These are phyloP conservation scores for Zootermopsis nevadensis DNA, from an alignment of 2,888 invertebrate species.

Conservation along the genomic window DNA sequence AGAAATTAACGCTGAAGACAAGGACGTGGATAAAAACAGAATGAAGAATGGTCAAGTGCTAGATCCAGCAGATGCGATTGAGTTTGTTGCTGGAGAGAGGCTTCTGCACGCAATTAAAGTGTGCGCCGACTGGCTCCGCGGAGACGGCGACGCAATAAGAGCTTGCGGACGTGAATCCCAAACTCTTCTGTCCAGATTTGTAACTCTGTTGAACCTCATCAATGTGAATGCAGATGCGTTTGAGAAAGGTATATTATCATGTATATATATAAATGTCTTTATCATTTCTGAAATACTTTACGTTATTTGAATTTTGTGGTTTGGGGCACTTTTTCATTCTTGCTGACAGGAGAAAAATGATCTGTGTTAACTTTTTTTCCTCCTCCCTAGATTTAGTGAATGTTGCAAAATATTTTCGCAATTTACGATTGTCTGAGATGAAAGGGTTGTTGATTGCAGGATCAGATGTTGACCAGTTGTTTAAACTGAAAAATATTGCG, in stretches of 20 bases:
- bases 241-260: slow-evolving; percentile 64
- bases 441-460: slow-evolving; percentile 49
- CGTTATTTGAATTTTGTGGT: too few relatives aligned
- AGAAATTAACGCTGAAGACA: background rate
- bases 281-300: too few relatives aligned
- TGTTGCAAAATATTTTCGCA: too few relatives aligned
- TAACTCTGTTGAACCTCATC: slow-evolving; percentile 83
- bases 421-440: too few relatives aligned
- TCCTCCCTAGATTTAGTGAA: too few relatives aligned
- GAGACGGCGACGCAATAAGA: slow-evolving; percentile 81
- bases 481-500: slow-evolving; percentile 47
- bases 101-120: slow-evolving; percentile 78
- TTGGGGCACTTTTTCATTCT: too few relatives aligned
- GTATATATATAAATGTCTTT: too few relatives aligned
- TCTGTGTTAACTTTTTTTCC: too few relatives aligned
- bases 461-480: slow-evolving; percentile 44
- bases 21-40: background rate
- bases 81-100: slow-evolving; percentile 71
- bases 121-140: slow-evolving; percentile 85
- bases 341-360: too few relatives aligned
- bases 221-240: slow-evolving; percentile 75
- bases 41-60: slow-evolving; percentile 57
- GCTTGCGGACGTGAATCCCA: slow-evolving; percentile 84
- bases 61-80: slow-evolving; percentile 67
- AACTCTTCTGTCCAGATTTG: slow-evolving; percentile 82